A percentile compares a stretch with the other conserved stretches of the same genome.
Evolutionary conservation across 2,797 vertebrate species (phyloP).

Genomic region (Sebastes minor): DNA sequence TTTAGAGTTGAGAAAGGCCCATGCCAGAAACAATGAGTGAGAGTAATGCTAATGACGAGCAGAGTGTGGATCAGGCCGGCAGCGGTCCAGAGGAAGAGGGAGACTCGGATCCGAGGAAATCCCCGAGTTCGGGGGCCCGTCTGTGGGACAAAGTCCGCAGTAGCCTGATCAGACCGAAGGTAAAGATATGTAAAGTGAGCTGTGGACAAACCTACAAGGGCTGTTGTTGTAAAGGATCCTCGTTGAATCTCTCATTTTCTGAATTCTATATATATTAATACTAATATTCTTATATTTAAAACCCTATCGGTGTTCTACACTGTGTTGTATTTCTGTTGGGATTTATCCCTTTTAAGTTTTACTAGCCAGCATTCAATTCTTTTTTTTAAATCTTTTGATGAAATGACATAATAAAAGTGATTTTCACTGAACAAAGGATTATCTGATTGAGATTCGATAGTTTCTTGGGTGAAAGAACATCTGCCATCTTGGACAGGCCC

Average conservation of each 20-base stretch:
- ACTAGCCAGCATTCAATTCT: background rate
- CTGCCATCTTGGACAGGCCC: conserved; percentile 28
- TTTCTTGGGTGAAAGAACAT: conserved; percentile 49
- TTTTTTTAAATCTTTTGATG: background rate
- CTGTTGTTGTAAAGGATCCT: background rate
- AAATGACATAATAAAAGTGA: conserved; percentile 39
- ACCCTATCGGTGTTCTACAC: background rate
- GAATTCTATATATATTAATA: background rate
- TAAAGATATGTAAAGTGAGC: conserved; percentile 36
- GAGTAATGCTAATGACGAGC: conserved; percentile 46
- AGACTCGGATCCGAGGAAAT: conserved; percentile 44
- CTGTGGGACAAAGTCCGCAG: conserved; percentile 79
- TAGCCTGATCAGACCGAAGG: conserved; percentile 78
- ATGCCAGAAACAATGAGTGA: conserved; percentile 60
- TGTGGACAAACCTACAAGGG: background rate
- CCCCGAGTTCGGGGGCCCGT: conserved; percentile 56
- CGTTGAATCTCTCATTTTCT: background rate
- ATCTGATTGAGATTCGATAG: conserved; percentile 49
- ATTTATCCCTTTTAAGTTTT: conserved; percentile 2
- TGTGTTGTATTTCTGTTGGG: background rate
- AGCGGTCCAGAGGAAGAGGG: conserved; percentile 51
- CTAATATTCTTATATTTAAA: too few species aligned
- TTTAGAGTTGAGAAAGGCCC: background rate
- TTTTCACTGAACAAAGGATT: conserved; percentile 56
- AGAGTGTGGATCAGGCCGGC: conserved; percentile 48